These are phyloP conservation scores for Amphiura filiformis DNA, from an alignment of 35 echinoderm and acorn worm genomes.

Conservation along the genomic window DNA sequence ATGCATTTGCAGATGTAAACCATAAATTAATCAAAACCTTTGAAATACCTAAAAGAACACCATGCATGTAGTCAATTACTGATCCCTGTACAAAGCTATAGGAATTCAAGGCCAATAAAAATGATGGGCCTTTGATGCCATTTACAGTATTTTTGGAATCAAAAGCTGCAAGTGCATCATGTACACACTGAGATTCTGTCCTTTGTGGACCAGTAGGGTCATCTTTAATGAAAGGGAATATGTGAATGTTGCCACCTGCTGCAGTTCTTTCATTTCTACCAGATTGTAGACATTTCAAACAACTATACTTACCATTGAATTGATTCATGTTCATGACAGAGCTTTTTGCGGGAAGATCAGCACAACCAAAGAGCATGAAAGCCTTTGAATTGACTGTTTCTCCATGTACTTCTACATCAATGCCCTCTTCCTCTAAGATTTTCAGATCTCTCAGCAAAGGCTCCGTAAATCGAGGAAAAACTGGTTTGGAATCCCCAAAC, in stretches of 20 bases:
- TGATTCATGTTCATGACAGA: conserved; percentile 17
- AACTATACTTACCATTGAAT: conserved; percentile 40
- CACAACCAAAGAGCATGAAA: background rate
- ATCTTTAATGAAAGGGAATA: background rate
- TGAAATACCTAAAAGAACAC: conserved; percentile 5
- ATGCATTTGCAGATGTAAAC: background rate
- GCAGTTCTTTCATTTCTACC: background rate
- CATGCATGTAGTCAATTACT: conserved; percentile 30
- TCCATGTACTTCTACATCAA: background rate
- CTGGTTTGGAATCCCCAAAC: conserved; percentile 23
- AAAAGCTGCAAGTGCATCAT: background rate
- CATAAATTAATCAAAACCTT: background rate
- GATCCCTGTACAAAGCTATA: background rate
- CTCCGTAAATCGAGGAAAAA: background rate
- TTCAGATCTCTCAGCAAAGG: conserved; percentile 3
- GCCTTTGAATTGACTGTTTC: background rate
- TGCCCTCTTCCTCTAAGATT: background rate
- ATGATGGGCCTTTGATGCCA: conserved; percentile 16
- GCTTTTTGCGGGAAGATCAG: background rate
- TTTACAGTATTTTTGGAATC: background rate
- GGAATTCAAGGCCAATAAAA: conserved; percentile 1
- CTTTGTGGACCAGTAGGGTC: background rate
- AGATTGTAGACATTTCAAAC: conserved; percentile 10
- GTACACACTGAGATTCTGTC: background rate
- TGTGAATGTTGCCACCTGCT: background rate